Evolutionary conservation across 2,888 invertebrate genomes (phyloP), one percentile per base, ranked within the genome.

Genomic region (Bombylius discolor): DNA sequence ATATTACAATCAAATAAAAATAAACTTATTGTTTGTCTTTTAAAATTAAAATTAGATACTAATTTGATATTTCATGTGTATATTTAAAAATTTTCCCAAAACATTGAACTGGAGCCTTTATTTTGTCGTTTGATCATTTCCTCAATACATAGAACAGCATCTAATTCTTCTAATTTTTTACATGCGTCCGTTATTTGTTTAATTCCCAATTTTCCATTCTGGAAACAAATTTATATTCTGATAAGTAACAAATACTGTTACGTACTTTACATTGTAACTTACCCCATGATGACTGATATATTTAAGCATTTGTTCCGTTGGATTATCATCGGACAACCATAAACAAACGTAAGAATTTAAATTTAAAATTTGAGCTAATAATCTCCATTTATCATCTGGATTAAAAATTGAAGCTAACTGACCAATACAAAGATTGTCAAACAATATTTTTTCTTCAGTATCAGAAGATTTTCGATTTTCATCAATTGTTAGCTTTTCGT

Each of bases 371-470:
- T 69, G 67, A 0, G 81, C 83, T 31, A 87, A 70, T 58, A 71
- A 72, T 49, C 77, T 75, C 85, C 85, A 86, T 33, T 76, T 79
- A 50, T 76, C 76, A 31, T 77, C 70, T 59, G 70, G 68, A 67
- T 84, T 82, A 58, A 87, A 70, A 47, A 78, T 65, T 0, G 63
- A 62, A 0, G 78, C 71, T 52, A 85, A 68, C 60, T 77, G 74
- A 2, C 74, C 68, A 36, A 77, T 68, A 49, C 73, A 72, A 56
- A 64, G 46, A 8, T 67, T 67, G 49, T 72, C 65, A 13, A 70
- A 64, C 5, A 70, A 58, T 23, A 64, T 55, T 64, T 62, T 7
- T 23, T 23, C 23, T 23, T 23, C 23, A 23, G 23, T 23, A 23
- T 23, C 23, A 23, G 23, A 23, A 23, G 23, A 23, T 62, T 71